phyloP scores from a whole-genome alignment of 1,140 invertebrate genomes.

The Andrena cerasifolii region DNA sequence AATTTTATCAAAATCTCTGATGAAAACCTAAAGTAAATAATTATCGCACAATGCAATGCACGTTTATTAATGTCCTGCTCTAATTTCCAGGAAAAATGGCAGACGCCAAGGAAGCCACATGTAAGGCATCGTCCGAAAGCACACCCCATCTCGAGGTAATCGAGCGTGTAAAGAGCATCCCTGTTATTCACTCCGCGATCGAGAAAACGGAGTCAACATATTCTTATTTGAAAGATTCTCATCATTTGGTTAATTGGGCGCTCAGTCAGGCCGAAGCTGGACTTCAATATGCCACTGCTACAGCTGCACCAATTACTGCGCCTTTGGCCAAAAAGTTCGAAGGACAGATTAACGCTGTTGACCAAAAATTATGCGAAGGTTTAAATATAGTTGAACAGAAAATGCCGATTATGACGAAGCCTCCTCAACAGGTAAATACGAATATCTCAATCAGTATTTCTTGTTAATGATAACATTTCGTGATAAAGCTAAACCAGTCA shows the following conservation, averaged over 20 bases:
- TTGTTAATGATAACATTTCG: no score
- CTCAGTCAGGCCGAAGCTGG: slow-evolving; percentile 81
- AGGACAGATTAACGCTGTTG: slow-evolving; percentile 79
- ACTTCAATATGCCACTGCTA: slow-evolving; percentile 76
- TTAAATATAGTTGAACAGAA: slow-evolving; percentile 82
- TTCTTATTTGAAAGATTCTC: slow-evolving; percentile 83
- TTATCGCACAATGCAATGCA: background rate
- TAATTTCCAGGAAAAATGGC: slow-evolving; percentile 63
- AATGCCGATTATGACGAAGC: slow-evolving; percentile 81
- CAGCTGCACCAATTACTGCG: slow-evolving; percentile 75
- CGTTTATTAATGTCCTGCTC: background rate
- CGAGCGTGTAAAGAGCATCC: slow-evolving; percentile 84
- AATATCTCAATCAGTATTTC: background rate
- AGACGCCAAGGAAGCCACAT: slow-evolving; percentile 33
- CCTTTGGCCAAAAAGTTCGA: slow-evolving; percentile 81
- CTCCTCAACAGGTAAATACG: slow-evolving; percentile 78
- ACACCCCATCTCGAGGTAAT: slow-evolving; percentile 83
- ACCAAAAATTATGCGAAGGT: slow-evolving; percentile 82
- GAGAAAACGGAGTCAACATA: slow-evolving; percentile 85
- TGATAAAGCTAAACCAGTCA: no score
- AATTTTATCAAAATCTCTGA: no score
- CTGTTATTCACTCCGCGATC: slow-evolving; percentile 84
- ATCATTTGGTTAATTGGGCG: slow-evolving; percentile 81
- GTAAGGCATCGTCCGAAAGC: background rate
- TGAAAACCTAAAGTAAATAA: no score